Percentiles rank a stretch among this genome's conserved stretches.
These are phyloP conservation scores for Pyralis farinalis DNA, from an alignment of 2,888 invertebrate genomes.

Conservation along the genomic window DNA sequence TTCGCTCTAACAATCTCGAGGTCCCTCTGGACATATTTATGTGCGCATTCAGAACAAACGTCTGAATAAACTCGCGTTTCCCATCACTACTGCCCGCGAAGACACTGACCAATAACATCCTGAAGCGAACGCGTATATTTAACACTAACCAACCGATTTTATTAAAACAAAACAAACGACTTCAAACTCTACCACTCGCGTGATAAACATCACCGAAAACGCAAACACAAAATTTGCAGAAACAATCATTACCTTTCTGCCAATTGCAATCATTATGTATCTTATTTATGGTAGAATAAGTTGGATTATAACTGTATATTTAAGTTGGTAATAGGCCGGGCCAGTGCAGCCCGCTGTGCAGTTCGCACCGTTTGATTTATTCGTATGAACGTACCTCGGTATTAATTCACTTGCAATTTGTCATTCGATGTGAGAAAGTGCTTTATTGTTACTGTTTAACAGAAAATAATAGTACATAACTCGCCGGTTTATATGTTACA, in stretches of 20 bases:
- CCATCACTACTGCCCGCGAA: constrained; percentile 53
- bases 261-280: constrained; percentile 17
- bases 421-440: constrained; percentile 71
- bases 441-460: constrained; percentile 59
- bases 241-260: constrained; percentile 18
- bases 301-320: constrained; percentile 10
- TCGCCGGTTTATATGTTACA: constrained; percentile 28
- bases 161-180: constrained; percentile 12
- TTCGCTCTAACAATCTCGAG: constrained; percentile 10
- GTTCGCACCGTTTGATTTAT: constrained; percentile 63
- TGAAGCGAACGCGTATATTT: constrained; percentile 50
- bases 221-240: constrained; percentile 24
- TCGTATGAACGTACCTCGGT: constrained; percentile 50
- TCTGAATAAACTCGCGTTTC: constrained; percentile 27
- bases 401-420: constrained; percentile 73
- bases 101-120: constrained; percentile 73
- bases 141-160: constrained; percentile 32
- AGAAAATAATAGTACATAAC: constrained; percentile 46
- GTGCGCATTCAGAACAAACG: constrained; percentile 22
- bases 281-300: constrained; percentile 16
- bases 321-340: constrained; percentile 25
- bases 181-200: background rate
- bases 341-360: constrained; percentile 51
- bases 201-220: constrained; percentile 15
- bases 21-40: constrained; percentile 17